Evolutionary conservation across 2,888 invertebrate genomes (phyloP), one percentile per base, ranked within the genome.

Genomic region (Saturnia japonica): DNA sequence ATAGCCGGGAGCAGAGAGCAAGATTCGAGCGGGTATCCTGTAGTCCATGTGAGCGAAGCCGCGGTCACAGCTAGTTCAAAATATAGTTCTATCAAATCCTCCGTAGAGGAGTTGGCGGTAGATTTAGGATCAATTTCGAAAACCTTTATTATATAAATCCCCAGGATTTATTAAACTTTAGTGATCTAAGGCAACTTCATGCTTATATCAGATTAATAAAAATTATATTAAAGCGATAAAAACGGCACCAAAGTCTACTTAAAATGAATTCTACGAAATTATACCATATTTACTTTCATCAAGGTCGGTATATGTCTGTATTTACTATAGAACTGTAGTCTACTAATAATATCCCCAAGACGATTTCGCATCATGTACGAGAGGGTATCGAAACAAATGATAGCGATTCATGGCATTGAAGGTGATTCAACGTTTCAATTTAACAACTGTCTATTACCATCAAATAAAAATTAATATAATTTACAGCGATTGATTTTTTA

Each of bases 271-370:
- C 9, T 57, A 12, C 57, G 11, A 57, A 60, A 60, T 60, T 28
- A 60, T 60, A 60, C 57, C 6, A 28, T 60, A 60, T 60, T 60
- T 60, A 28, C 14, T 60, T 28, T 28, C 14, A 14, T 7, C 25
- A 60, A 60, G 57, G 57, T 14, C 57, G 28, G 28, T 14, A 60
- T 60, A 60, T 60, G 57, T 60, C 57, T 60, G 57, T 60, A 28
- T 60, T 60, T 60, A 28, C 57, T 12, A 60, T 60, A 0, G 57
- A 25, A 60, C 14, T 28, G 25, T 28, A 28, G 12, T 28, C 14
- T 34, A 34, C 34, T n/a, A n/a, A 34, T 34, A 4, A 19, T 25
- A 25, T 57, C 12, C 22, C 1, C 25, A 14, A 25, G 25, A 4
- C 28, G 14, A 28, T 34, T 34, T 34, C 34, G 34, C n/a, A 34